phyloP scores from a whole-genome alignment of 2,797 vertebrate species.

The Morus bassanus region DNA sequence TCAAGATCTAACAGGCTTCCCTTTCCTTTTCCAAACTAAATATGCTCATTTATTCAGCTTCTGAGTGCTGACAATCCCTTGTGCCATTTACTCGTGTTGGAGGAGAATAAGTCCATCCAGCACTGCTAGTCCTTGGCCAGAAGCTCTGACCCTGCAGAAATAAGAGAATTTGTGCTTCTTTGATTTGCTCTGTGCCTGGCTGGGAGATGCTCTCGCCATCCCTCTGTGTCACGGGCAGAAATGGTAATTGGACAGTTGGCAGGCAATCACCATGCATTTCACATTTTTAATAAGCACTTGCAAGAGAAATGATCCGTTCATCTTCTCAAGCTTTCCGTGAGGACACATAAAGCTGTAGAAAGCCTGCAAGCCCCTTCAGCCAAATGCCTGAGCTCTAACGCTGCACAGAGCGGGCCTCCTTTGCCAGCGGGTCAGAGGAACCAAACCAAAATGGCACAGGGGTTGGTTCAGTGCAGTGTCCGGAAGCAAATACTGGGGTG shows the following conservation, averaged over 20 bases:
- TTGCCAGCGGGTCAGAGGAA: accelerated
- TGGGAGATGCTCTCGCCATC: neutral
- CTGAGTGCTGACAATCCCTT: neutral
- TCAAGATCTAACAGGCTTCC: neutral
- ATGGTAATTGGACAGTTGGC: neutral
- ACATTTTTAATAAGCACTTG: neutral
- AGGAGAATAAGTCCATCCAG: neutral
- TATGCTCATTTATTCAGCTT: neutral
- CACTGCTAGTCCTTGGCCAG: neutral
- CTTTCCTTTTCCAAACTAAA: neutral
- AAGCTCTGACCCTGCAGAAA: neutral
- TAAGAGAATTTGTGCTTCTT: neutral
- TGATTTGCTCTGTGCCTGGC: neutral
- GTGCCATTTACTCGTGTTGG: accelerated
- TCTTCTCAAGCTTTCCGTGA: neutral
- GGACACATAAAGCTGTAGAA: neutral
- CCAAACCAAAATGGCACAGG: neutral
- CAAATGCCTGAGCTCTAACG: accelerated
- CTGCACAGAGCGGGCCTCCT: neutral
- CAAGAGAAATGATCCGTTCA: neutral
- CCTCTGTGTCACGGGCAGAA: neutral
- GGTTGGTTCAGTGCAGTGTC: accelerated
- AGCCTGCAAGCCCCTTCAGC: neutral
- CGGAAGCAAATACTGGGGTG: neutral
- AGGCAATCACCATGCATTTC: neutral